Conservation (phyloP, 1,140 invertebrate genomes). For the Nixonia krombeini region DNA sequence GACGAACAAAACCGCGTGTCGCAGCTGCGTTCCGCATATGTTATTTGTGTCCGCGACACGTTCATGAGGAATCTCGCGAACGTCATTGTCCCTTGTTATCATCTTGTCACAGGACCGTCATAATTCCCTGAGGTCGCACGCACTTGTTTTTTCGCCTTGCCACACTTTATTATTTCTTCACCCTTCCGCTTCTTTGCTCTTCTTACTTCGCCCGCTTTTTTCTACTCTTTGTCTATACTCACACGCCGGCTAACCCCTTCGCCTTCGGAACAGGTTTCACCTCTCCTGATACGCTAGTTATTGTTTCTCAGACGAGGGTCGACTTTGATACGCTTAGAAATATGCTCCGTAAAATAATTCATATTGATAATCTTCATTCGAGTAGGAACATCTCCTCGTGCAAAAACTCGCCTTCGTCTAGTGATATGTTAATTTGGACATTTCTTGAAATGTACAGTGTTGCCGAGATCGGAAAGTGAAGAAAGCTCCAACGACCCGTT, state of each 20-base stretch:
- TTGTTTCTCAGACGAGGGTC: not conserved
- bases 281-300: conserved; percentile 3
- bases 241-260: not conserved
- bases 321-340: not conserved
- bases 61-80: not conserved
- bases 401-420: not conserved
- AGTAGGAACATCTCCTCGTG: not conserved
- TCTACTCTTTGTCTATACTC: not conserved
- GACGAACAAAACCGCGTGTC: conserved; percentile 33
- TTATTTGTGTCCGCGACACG: conserved; percentile 36
- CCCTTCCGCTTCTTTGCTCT: conserved; percentile 2
- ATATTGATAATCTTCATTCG: not conserved
- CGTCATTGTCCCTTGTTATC: not conserved
- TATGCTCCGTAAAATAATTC: not conserved
- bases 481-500: too few species aligned
- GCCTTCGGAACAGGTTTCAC: conserved; percentile 1
- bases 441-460: too few species aligned
- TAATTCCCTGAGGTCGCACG: not conserved
- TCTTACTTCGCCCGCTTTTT: not conserved
- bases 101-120: conserved; percentile 2
- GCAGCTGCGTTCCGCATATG: conserved; percentile 43
- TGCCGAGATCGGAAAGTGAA: too few species aligned
- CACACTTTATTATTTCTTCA: conserved; percentile 4
- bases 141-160: conserved; percentile 7
- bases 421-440: not conserved